Base-by-base conservation (phyloP, 2,888 invertebrate species). In the Ochlodes sylvanus region DNA sequence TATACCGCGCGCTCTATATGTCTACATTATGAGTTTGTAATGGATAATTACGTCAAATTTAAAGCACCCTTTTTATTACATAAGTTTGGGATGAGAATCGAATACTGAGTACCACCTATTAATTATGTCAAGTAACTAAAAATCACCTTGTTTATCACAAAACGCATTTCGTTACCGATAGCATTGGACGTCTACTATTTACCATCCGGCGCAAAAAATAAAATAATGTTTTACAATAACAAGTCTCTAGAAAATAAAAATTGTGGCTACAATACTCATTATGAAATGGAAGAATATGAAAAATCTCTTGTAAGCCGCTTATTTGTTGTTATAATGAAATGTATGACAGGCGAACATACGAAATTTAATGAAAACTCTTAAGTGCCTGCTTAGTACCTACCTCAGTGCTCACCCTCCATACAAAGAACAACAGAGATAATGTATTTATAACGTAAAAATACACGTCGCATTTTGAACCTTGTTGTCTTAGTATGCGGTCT, bases 321-420 rank as follows among this genome's bases (percentile, higher is more conserved):
- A 69, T 69, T 71, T 69, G 71, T 71, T 70, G 66, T 52, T 67
- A 15, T 64, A 69, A 71, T 65, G 69, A 68, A 69, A 71, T 64
- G 57, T 67, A 68, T 69, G 64, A 57, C 69, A 61, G 69, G 61
- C 57, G 67, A 57, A 61, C 65, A 65, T 69, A 47, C 52, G 60
- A 55, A 67, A 69, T 64, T 69, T 69, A 69, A 69, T 64, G 61
- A 69, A 69, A 69, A 60, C 61, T 64, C 60, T 67, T 67, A 62
- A 64, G 63, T 66, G 60, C 38, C 47, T 58, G 50, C 44, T 63
- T 70, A 68, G 58, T 60, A 19, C 38, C 38, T 60, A 19, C 38
- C 38, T 57, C 64, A 38, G 42, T 34, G 9, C 63, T 21, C 50
- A 9, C 52, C 27, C 50, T 32, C 34, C 34, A 38, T 58, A 58